Evolutionary conservation across 2,113 vertebrate species (phyloP).

Genomic region (Etheostoma cragini): DNA sequence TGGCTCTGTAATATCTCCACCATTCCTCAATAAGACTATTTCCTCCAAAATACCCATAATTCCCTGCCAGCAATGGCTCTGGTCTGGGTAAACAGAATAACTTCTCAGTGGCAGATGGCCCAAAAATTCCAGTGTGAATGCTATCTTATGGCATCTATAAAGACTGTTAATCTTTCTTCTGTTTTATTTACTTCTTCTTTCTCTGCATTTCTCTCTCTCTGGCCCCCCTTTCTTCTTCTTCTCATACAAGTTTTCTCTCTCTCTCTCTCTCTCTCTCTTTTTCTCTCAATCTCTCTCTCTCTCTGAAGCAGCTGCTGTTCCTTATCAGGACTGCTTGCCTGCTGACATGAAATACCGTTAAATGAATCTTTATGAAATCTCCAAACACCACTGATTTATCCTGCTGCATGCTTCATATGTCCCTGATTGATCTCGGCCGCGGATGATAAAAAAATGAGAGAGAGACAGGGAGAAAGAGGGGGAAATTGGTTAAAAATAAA

Average conservation of each 20-base stretch:
- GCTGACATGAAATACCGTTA: slow-evolving; percentile 40
- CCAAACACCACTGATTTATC: slow-evolving; percentile 44
- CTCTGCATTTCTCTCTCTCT: slow-evolving; percentile 20
- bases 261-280: not conserved
- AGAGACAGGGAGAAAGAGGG: too few species aligned
- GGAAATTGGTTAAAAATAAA: not conserved
- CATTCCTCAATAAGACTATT: slow-evolving; percentile 20
- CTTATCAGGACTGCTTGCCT: slow-evolving; percentile 23
- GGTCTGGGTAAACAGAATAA: slow-evolving; percentile 48
- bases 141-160: slow-evolving; percentile 12
- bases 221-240: not conserved
- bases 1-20: slow-evolving; percentile 24
- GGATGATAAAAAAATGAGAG: not conserved
- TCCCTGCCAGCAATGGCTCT: slow-evolving; percentile 1
- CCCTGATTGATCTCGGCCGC: slow-evolving; percentile 42
- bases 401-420: slow-evolving; percentile 41
- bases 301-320: not conserved
- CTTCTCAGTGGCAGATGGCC: slow-evolving; percentile 27
- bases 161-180: slow-evolving; percentile 44
- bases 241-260: not conserved
- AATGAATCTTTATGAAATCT: slow-evolving; percentile 47
- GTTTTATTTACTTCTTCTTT: slow-evolving; percentile 48
- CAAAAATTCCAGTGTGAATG: slow-evolving; percentile 1
- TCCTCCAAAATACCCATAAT: slow-evolving; percentile 44
- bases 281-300: not conserved